Evolutionary conservation across 2,797 vertebrate genomes (phyloP).

Genomic region (Gymnodraco acuticeps): DNA sequence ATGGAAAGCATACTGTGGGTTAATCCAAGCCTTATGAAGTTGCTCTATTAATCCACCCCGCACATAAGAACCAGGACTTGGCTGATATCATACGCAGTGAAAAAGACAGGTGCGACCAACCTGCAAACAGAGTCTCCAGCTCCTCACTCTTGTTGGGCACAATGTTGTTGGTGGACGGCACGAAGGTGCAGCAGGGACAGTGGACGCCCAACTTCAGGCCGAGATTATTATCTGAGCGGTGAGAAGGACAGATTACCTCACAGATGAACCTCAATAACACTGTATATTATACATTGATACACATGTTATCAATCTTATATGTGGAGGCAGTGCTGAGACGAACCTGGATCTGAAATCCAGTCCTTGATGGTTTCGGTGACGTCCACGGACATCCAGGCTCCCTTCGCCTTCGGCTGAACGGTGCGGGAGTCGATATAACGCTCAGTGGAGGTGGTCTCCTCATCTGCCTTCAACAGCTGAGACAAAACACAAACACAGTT

Average conservation of each 20-base stretch:
- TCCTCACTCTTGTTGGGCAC: constrained; percentile 88
- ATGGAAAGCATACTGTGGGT: neutral
- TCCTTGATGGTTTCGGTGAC: constrained; percentile 88
- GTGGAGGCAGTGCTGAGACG: constrained; percentile 25
- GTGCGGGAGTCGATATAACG: constrained; percentile 88
- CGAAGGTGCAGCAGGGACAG: constrained; percentile 89
- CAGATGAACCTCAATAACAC: neutral
- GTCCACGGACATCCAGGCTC: constrained; percentile 86
- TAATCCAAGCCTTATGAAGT: neutral
- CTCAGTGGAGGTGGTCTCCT: constrained; percentile 82
- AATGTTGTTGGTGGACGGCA: constrained; percentile 88
- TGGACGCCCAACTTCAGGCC: constrained; percentile 88
- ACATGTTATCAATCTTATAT: neutral
- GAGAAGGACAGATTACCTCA: neutral
- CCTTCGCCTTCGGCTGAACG: constrained; percentile 82
- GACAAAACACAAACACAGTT: neutral
- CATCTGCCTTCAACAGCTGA: constrained; percentile 84
- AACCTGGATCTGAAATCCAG: constrained; percentile 87
- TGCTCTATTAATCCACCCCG: neutral
- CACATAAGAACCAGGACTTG: neutral
- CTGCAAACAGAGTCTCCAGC: constrained; percentile 87
- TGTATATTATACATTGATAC: neutral
- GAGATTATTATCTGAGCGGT: constrained; percentile 82
- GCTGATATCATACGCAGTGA: neutral
- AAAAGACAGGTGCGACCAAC: constrained; percentile 58